These are phyloP conservation scores for Oasisia sp. DNA, from an alignment of 2,888 invertebrate genomes.

Conservation along the genomic window DNA sequence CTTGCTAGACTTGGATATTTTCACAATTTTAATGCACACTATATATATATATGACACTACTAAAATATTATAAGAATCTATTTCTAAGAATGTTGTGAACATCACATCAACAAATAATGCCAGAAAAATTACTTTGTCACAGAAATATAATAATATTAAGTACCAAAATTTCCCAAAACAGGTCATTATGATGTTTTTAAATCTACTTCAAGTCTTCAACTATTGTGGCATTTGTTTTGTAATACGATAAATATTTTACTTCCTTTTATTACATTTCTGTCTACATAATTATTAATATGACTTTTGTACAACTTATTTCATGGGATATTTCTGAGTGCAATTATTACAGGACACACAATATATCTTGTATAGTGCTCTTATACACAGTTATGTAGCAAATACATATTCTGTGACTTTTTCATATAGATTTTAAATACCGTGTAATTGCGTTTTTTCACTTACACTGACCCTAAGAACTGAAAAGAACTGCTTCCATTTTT, in stretches of 20 bases:
- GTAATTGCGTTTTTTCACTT: no score
- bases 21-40: neutral
- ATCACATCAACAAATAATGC: neutral
- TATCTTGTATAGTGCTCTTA: neutral
- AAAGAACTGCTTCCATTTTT: no score
- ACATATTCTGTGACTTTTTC: no score
- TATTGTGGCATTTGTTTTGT: neutral
- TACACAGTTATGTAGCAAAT: no score
- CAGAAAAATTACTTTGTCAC: neutral
- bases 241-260: neutral
- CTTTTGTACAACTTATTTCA: neutral
- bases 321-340: neutral
- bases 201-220: neutral
- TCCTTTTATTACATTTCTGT: neutral
- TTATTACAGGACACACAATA: neutral
- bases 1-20: neutral
- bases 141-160: neutral
- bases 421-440: no score
- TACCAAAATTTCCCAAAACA: no score
- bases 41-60: neutral
- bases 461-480: no score
- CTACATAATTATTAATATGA: neutral
- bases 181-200: neutral
- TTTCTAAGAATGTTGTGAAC: neutral
- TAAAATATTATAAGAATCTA: neutral